Base-by-base conservation (phyloP, 2,888 invertebrate genomes). In the Gibbula magus region DNA sequence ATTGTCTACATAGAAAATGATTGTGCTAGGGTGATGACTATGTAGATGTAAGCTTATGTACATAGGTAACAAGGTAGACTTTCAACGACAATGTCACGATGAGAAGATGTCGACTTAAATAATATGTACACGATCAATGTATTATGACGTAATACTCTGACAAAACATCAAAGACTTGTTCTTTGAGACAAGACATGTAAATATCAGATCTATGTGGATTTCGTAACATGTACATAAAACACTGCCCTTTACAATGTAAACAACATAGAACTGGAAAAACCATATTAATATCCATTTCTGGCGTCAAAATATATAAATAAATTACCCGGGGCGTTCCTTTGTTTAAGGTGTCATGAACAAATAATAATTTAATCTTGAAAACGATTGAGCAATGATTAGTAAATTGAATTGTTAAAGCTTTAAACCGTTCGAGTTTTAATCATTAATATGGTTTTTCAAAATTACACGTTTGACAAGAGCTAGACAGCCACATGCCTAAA, bases 131-230 rank as follows among this genome's bases (percentile, higher is more conserved):
- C 29, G 61, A 61, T 13, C 25, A 13, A 29, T 61, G 61, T 61
- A 61, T 61, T 61, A 61, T 61, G 61, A 61, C 61, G 29, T 25
- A 29, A 25, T 29, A 61, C 61, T 61, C 25, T 61, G 61, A 61
- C 61, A 61, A 61, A 25, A 61, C 61, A 61, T 61, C 61, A 61
- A 61, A 61, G 61, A 16, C 29, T 61, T 61, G 61, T 61, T 61
- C 61, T 29, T 29, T 29, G 61, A 61, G 61, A 61, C 61, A 10
- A 61, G 16, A 61, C 61, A 29, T 61, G 61, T 61, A 61, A 61
- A 61, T 61, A 61, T 61, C 61, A 61, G 61, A 61, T 61, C 61
- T 61, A 45, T 45, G 61, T 61, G 61, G 61, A 61, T 61, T 61
- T 61, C 61, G 29, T 61, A 29, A 61, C 25, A 61, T 61, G 25